These are phyloP conservation scores for Cathartes aura DNA, from an alignment of 2,113 vertebrate genomes.

Conservation along the genomic window DNA sequence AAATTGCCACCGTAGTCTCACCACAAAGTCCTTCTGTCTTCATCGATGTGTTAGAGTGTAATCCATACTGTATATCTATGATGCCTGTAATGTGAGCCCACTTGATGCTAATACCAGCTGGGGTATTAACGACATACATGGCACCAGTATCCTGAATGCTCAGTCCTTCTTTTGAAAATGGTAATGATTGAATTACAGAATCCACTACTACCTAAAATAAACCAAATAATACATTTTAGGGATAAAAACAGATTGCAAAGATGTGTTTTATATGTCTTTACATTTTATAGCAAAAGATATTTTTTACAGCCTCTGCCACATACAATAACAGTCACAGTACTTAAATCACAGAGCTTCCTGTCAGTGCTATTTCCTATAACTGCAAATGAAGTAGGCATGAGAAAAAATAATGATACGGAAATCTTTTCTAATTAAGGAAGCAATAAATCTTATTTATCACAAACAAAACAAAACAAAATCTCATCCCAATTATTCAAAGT, in stretches of 20 bases:
- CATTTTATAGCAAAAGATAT: background rate
- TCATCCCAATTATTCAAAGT: background rate
- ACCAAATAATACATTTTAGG: background rate
- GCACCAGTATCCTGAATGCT: constrained; percentile 92
- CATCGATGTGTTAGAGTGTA: constrained; percentile 77
- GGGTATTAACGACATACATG: constrained; percentile 92
- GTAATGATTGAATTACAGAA: constrained; percentile 84
- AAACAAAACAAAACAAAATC: background rate
- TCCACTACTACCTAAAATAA: constrained; percentile 88
- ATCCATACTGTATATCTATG: constrained; percentile 89
- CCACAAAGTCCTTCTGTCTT: constrained; percentile 93
- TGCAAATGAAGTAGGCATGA: background rate
- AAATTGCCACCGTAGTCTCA: constrained; percentile 66
- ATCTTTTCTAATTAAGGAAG: background rate
- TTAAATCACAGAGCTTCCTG: background rate
- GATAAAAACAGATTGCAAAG: background rate
- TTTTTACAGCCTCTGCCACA: background rate
- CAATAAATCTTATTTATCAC: background rate
- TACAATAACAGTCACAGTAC: background rate
- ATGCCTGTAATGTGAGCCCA: constrained; percentile 98
- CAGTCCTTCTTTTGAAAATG: constrained; percentile 86
- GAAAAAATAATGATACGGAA: background rate
- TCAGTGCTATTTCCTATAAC: background rate
- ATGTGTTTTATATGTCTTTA: background rate
- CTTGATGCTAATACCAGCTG: constrained; percentile 89